Conservation (phyloP, 2,888 invertebrate species). For the Synanthedon formicaeformis region DNA sequence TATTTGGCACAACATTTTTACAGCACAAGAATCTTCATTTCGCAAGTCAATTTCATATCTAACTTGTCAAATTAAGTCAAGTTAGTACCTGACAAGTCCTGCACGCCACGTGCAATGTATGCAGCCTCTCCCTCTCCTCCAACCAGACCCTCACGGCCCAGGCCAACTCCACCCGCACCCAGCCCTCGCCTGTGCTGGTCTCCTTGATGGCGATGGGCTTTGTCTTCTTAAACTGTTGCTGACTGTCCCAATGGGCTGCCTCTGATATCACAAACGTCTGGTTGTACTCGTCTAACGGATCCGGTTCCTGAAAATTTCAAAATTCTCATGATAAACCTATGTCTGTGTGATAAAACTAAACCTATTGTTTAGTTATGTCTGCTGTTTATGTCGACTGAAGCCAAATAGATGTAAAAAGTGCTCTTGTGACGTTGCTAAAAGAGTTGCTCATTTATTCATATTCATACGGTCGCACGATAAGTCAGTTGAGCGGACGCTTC, state of each 20-base stretch:
- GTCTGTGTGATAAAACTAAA: too few species aligned
- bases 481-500: too few species aligned
- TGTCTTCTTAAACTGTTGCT: constrained; percentile 80
- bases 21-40: too few species aligned
- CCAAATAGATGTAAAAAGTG: too few species aligned
- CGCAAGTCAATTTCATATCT: too few species aligned
- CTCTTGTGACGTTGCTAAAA: too few species aligned
- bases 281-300: constrained; percentile 74
- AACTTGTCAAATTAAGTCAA: not conserved
- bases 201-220: constrained; percentile 83
- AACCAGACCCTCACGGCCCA: constrained; percentile 84
- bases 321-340: too few species aligned
- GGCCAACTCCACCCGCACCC: constrained; percentile 84
- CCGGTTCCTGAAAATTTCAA: constrained; percentile 51
- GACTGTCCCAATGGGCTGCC: constrained; percentile 80
- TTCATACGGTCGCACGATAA: too few species aligned
- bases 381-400: too few species aligned
- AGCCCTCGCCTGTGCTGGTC: constrained; percentile 81
- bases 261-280: constrained; percentile 84
- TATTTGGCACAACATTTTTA: too few species aligned
- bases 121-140: constrained; percentile 74
- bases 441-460: too few species aligned
- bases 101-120: constrained; percentile 82
- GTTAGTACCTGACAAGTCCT: constrained; percentile 75
- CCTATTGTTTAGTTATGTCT: too few species aligned